Percentiles rank a stretch among this genome's conserved stretches.
Evolutionary conservation across 1,140 invertebrate species (phyloP).

Genomic region (Chrysoperla carnea): DNA sequence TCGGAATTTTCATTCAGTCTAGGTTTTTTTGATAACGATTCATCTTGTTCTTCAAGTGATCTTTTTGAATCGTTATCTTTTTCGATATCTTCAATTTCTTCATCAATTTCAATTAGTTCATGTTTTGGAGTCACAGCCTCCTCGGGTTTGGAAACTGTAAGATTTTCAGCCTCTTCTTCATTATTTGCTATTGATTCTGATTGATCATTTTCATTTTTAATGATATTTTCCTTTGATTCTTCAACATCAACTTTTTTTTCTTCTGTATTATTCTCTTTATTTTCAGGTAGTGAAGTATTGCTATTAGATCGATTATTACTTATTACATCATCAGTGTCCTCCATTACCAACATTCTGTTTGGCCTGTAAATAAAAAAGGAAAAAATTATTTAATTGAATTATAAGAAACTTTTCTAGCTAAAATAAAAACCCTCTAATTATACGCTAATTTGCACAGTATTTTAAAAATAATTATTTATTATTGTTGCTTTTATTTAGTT

Average conservation of each 20-base stretch:
- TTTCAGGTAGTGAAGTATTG: neutral
- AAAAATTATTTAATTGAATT: neutral
- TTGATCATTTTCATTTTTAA: neutral
- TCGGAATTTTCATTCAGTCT: slow-evolving; percentile 3
- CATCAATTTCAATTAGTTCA: neutral
- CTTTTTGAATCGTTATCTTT: slow-evolving; percentile 2
- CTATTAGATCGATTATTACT: neutral
- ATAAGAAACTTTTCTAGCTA: too few relatives aligned
- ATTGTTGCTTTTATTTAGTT: too few relatives aligned
- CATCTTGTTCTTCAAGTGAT: neutral
- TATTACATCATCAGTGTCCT: slow-evolving; percentile 15
- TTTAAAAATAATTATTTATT: too few relatives aligned
- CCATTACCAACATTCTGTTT: slow-evolving; percentile 25
- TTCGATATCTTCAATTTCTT: slow-evolving; percentile 1
- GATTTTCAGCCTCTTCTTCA: too few relatives aligned
- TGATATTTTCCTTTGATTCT: neutral
- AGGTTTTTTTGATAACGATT: neutral
- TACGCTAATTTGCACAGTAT: too few relatives aligned
- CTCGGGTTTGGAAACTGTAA: too few relatives aligned
- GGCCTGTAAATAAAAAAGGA: slow-evolving; percentile 17
- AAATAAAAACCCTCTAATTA: too few relatives aligned
- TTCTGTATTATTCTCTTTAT: slow-evolving; percentile 5
- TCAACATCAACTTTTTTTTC: neutral
- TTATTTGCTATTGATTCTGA: too few relatives aligned
- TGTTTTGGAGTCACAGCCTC: too few relatives aligned